These are phyloP conservation scores for Adrianichthys oophorus DNA, from an alignment of 2,797 vertebrate species.

Conservation along the genomic window DNA sequence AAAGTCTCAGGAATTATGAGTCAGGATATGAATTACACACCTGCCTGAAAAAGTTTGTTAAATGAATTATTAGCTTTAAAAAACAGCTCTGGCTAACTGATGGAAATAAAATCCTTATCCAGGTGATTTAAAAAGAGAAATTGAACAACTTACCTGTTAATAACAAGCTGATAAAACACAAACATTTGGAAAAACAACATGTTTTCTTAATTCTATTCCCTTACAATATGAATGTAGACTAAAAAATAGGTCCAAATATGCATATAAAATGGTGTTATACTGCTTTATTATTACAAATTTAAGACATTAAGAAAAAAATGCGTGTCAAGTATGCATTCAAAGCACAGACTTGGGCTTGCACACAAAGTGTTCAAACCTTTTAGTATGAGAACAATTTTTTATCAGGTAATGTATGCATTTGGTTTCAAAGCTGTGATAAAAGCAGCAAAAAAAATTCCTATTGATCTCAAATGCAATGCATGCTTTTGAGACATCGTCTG, in stretches of 20 bases:
- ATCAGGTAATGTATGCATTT: no score
- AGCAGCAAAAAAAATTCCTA: neutral
- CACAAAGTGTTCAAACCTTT: no score
- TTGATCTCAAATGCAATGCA: constrained; percentile 5
- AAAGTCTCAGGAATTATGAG: neutral
- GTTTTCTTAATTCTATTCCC: neutral
- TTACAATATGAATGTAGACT: neutral
- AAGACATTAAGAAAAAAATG: neutral
- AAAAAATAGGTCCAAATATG: neutral
- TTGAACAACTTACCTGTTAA: no score
- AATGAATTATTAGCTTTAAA: neutral
- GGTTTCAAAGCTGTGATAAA: no score
- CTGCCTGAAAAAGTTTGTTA: neutral
- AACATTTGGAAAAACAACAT: neutral
- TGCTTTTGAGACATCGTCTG: neutral
- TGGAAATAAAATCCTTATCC: neutral
- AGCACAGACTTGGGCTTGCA: no score
- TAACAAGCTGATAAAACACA: neutral
- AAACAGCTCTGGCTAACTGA: neutral
- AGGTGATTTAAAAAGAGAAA: neutral
- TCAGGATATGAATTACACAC: neutral
- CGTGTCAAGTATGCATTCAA: no score
- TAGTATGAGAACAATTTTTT: no score
- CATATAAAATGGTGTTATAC: no score
- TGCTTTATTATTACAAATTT: neutral